These are phyloP conservation scores for Drosophila affinis DNA, from an alignment of 2,888 invertebrate species.

Conservation along the genomic window DNA sequence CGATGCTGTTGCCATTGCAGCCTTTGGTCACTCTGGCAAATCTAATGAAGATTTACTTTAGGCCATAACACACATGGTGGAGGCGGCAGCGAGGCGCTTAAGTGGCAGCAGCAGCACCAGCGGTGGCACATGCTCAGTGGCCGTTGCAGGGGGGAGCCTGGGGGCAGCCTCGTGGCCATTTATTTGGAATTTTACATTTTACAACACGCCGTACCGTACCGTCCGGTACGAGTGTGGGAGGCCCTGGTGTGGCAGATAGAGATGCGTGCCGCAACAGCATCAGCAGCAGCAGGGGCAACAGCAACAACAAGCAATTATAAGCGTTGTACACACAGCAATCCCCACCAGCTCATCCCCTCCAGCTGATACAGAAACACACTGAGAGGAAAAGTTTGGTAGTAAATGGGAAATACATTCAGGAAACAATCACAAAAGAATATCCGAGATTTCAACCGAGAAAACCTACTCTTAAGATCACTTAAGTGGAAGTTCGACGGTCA, in stretches of 20 bases:
- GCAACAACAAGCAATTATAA: constrained; percentile 75
- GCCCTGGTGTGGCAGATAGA: constrained; percentile 46
- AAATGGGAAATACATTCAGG: background rate
- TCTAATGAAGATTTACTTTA: constrained; percentile 83
- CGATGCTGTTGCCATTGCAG: constrained; percentile 32
- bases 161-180: constrained; percentile 65
- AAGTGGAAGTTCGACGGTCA: no score
- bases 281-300: constrained; percentile 47
- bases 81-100: constrained; percentile 50
- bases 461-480: no score
- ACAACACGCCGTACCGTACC: constrained; percentile 47
- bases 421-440: background rate
- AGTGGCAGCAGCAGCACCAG: constrained; percentile 62
- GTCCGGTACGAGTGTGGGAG: constrained; percentile 35
- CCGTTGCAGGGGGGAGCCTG: constrained; percentile 9
- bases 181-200: constrained; percentile 79
- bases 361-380: background rate
- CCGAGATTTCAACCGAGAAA: no score
- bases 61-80: constrained; percentile 74
- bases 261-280: constrained; percentile 62
- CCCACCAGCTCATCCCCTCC: constrained; percentile 12
- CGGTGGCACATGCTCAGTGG: constrained; percentile 23
- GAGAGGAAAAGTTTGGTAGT: background rate
- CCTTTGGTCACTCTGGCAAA: constrained; percentile 79
- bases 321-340: constrained; percentile 57